Base-by-base conservation (phyloP, 1,140 invertebrate species). In the Drosophila ogumai region DNA sequence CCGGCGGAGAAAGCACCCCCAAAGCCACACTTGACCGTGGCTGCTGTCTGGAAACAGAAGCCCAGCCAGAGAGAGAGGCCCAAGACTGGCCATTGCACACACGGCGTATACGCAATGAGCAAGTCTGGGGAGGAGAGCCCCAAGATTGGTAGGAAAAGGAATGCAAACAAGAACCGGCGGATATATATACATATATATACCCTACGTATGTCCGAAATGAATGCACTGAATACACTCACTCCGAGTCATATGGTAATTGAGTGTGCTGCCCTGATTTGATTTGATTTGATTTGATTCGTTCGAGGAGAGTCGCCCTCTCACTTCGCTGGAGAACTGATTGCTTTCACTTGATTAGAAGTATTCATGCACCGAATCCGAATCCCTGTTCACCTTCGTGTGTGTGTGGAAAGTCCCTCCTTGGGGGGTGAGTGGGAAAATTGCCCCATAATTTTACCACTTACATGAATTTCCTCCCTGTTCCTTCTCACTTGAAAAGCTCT, bases 11-110 rank as follows among this genome's bases (percentile, higher is more conserved):
- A 63, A 28, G 12, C 59, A 63, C 12, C 34, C 8, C 13, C 28
- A 10, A n/a, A 65, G 34, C 47, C 49, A 50, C 63, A 73, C 52
- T 85, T 86, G 74, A 86, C 82, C 82, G 73, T 68, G 50, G 60
- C 58, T 47, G 43, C 22, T 41, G 64, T 81, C 71, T 81, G 56
- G 72, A 61, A 22, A 28, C 41, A 34, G 64, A 44, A 38, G 8
- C 13, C 9, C 15, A 19, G 5, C 1, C 0, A 6, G 13, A 9
- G 36, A 3, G 28, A n/a, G 60, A 25, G 28, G 22, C n/a, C 34
- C 13, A 12, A 25, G 54, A n/a, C 34, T 38, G 52, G 2, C 25
- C 32, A 52, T 34, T 72, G 52, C 67, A 50, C 60, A 46, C 31
- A 43, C 12, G 58, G 46, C 65, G 61, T 67, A 43, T 67, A 67